Base-by-base conservation (phyloP, 2,113 vertebrate genomes). In the Peromyscus maniculatus region DNA sequence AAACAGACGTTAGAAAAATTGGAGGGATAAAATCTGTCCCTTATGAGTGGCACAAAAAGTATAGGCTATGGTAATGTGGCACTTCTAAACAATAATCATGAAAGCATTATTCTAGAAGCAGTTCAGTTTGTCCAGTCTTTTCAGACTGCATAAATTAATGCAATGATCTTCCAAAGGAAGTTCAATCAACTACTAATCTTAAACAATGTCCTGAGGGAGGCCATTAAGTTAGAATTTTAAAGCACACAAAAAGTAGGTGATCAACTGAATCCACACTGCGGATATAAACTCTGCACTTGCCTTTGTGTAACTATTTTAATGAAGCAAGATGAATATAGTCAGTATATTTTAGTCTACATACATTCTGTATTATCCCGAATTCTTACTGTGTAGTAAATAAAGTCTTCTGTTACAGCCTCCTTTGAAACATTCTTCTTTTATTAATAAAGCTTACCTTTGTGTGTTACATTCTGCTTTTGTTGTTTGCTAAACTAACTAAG, bases 221-320 rank as follows among this genome's bases (percentile, higher is more conserved):
- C 19, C 21, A 46, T 89, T 75, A 94, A 77, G 21, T 93, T 79
- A 92, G 49, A 82, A 96, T 43, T 74, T 79, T 91, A 94, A 95
- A 93, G n/a, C 5, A 93, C 21, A 75, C 86, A 16, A 77, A 43
- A n/a, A 52, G 16, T 78, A 83, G 64, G 1, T 72, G 59, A 74
- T 78, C 82, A 64, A 86, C 13, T 66, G n/a, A 64, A 84, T 64
- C 82, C 13, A 66, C 17, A 78, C 13, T 69, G 1, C 59, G 71
- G 84, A 49, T 12, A 36, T 31, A 78, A 89, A 78, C 17, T 74
- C 80, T 75, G 21, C 15, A 93, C 82, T 91, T 72, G 89, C 12
- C 52, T 67, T 79, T 87, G 13, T 15, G 26, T 52, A 86, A 49
- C 33, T 75, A 17, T 77, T 49, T 75, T 88, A 88, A 71, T 71